Evolutionary conservation across 1,140 invertebrate genomes (phyloP).

Genomic region (Nylanderia fulva): DNA sequence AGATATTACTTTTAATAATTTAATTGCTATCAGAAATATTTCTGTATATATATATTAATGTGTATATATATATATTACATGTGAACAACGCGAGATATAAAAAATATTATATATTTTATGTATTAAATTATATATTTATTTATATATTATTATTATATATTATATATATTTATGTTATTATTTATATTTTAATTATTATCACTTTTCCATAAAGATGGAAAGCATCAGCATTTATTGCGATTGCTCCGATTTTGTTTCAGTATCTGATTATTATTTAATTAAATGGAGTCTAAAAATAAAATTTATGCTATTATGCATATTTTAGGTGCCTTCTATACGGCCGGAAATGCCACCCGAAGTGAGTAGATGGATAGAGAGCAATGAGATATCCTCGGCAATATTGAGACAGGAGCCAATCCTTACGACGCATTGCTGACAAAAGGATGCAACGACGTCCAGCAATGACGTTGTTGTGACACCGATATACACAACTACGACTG

Average conservation of each 20-base stretch:
- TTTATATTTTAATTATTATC: too few species aligned
- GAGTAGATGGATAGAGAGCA: conserved; percentile 89
- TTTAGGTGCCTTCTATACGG: conserved; percentile 83
- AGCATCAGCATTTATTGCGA: background rate
- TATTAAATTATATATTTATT: too few species aligned
- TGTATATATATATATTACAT: too few species aligned
- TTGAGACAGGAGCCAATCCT: conserved; percentile 82
- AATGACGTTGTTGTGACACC: conserved; percentile 70
- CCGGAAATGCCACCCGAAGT: conserved; percentile 88
- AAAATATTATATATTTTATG: too few species aligned
- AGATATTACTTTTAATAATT: background rate
- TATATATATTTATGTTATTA: too few species aligned
- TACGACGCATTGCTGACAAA: conserved; percentile 80
- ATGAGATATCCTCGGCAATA: conserved; percentile 89
- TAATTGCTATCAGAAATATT: background rate
- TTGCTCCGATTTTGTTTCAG: background rate
- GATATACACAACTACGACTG: conserved; percentile 76
- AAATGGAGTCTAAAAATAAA: background rate
- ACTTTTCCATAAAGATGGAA: background rate
- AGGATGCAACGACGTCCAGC: conserved; percentile 71
- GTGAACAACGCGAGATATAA: too few species aligned
- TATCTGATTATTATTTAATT: background rate
- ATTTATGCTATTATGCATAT: background rate
- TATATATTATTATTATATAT: too few species aligned
- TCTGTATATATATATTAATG: too few species aligned